Evolutionary conservation across 2,888 invertebrate species (phyloP).

Genomic region (Vesta saturnalis): DNA sequence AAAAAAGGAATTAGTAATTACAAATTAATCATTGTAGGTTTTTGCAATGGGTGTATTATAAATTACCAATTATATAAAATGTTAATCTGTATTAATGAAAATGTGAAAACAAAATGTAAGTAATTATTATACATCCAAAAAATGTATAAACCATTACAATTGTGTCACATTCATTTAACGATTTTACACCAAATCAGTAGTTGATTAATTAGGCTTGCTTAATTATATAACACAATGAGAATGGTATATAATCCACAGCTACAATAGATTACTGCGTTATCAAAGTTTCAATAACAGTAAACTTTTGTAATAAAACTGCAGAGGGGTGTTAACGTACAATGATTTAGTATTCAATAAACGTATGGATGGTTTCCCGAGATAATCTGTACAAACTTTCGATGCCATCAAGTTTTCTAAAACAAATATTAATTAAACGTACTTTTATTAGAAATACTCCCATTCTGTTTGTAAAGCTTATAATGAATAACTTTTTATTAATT

Average conservation of each 20-base stretch:
- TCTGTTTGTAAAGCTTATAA: conserved; percentile 3
- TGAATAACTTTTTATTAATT: conserved; percentile 2
- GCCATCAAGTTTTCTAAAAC: conserved; percentile 8
- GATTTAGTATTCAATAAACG: conserved; percentile 17
- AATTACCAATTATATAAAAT: too few relatives aligned
- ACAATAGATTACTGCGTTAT: conserved; percentile 3
- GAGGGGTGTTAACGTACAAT: conserved; percentile 13
- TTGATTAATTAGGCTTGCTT: conserved; percentile 1
- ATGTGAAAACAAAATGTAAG: too few relatives aligned
- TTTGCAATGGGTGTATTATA: too few relatives aligned
- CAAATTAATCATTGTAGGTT: too few relatives aligned
- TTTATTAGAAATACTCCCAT: background rate
- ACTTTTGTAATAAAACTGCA: conserved; percentile 14
- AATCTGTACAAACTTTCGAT: conserved; percentile 14
- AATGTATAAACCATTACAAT: too few relatives aligned
- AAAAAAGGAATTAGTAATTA: too few relatives aligned
- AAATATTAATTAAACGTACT: conserved; percentile 12
- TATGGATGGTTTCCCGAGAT: conserved; percentile 13
- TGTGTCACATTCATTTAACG: background rate
- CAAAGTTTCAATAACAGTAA: conserved; percentile 11
- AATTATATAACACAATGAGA: conserved; percentile 1
- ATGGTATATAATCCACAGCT: background rate
- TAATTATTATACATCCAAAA: too few relatives aligned
- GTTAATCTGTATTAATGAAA: too few relatives aligned
- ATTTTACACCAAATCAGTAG: background rate